These are phyloP conservation scores for Philaenus spumarius DNA, from an alignment of 1,140 invertebrate genomes.

Conservation along the genomic window DNA sequence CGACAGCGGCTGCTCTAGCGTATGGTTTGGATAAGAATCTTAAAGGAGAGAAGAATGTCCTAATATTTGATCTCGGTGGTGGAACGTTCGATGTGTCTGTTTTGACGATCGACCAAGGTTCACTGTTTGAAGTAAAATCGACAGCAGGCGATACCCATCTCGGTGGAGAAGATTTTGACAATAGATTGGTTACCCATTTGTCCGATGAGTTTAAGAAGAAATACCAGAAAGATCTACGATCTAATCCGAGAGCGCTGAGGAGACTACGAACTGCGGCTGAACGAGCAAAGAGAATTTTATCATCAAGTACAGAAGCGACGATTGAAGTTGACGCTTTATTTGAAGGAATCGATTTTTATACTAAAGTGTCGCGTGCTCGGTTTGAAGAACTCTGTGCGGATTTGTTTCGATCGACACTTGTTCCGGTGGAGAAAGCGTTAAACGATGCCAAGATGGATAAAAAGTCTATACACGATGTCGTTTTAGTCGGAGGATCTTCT, in stretches of 20 bases:
- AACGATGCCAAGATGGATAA: slow-evolving; percentile 69
- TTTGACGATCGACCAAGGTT: slow-evolving; percentile 77
- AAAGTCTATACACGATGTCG: slow-evolving; percentile 62
- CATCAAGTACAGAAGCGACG: slow-evolving; percentile 49
- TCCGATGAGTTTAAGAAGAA: slow-evolving; percentile 50
- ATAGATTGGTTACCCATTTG: slow-evolving; percentile 67
- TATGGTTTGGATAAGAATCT: slow-evolving; percentile 72
- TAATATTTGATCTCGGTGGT: slow-evolving; percentile 68
- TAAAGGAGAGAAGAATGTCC: slow-evolving; percentile 64
- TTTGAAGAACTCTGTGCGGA: slow-evolving; percentile 58
- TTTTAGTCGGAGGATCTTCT: slow-evolving; percentile 73
- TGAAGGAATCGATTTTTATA: slow-evolving; percentile 53
- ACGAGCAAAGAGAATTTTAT: slow-evolving; percentile 49
- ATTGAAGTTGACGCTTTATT: slow-evolving; percentile 50
- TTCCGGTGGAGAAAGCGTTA: slow-evolving; percentile 60
- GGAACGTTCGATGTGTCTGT: slow-evolving; percentile 83
- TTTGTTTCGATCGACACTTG: slow-evolving; percentile 50
- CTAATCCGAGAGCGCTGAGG: slow-evolving; percentile 46
- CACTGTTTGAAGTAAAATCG: slow-evolving; percentile 68
- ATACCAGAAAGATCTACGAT: slow-evolving; percentile 43
- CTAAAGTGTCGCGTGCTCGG: slow-evolving; percentile 50
- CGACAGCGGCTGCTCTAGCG: slow-evolving; percentile 65
- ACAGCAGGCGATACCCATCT: slow-evolving; percentile 71
- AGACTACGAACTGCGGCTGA: slow-evolving; percentile 59
- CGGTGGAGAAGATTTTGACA: slow-evolving; percentile 76